Conservation (phyloP, 2,888 invertebrate species). For the Drosophila borborema region DNA sequence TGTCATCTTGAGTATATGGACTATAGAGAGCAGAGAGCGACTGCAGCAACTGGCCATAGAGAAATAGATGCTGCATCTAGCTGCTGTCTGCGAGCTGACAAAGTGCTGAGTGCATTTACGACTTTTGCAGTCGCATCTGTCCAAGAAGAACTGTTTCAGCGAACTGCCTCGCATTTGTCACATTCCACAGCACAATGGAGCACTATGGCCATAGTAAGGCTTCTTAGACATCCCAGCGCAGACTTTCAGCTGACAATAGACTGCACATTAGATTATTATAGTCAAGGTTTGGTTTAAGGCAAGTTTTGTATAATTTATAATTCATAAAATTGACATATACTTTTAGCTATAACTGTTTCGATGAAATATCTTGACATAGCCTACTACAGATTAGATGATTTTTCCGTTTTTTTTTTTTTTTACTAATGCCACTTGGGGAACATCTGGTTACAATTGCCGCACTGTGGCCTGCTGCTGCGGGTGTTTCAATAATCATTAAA, state of each 20-base stretch:
- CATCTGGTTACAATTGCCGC: too few relatives aligned
- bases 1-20: background rate
- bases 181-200: conserved; percentile 1
- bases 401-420: background rate
- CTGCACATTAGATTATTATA: background rate
- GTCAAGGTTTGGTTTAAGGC: background rate
- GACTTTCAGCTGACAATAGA: background rate
- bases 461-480: background rate
- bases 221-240: background rate
- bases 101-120: conserved; percentile 81
- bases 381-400: background rate
- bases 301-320: background rate
- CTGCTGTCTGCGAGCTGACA: conserved; percentile 76
- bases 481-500: background rate
- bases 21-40: background rate
- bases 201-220: background rate
- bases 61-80: conserved; percentile 73
- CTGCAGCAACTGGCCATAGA: conserved; percentile 34
- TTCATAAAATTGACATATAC: background rate
- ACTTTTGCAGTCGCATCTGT: conserved; percentile 26
- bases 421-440: background rate
- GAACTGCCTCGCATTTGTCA: conserved; percentile 1
- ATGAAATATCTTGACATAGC: background rate
- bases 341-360: background rate
- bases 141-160: conserved; percentile 27